Base-by-base conservation (phyloP, 2,797 vertebrate genomes). In the Lagocephalus sceleratus region DNA sequence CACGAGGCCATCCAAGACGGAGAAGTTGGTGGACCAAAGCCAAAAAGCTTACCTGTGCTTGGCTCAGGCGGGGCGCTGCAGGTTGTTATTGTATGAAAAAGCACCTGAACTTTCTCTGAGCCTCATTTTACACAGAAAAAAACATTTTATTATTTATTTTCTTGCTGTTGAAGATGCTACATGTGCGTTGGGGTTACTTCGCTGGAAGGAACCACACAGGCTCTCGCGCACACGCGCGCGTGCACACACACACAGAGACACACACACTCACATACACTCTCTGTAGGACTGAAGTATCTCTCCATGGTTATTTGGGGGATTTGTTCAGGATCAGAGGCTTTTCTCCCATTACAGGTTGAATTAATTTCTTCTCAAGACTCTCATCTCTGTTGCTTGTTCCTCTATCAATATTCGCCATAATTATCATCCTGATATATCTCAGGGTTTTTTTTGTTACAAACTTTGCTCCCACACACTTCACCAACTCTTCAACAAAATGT, bases 261-360 rank as follows among this genome's bases (percentile, higher is more conserved):
- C 55, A 40, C 16, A 41, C 57, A 60, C 67, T 76, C 54, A 68
- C 41, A 44, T 53, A 40, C 16, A 41, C 57, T 62, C 67, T 76
- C 54, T 57, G 19, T 42, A 71, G 79, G 43, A 53, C 53, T 57
- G 53, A 60, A 68, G 54, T 57, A 60, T 66, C 53, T 80, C 75
- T 87, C 68, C 17, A 46, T 74, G 71, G 72, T 80, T 74, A 57
- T 72, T 59, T 55, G 45, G 61, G 57, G 76, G 81, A 82, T 80
- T 85, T 85, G 70, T 84, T 82, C 73, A 68, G 74, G 76, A 85
- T 82, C 79, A 78, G 73, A 80, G 63, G 60, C 70, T 78, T 79
- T 65, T 73, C 73, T 80, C 51, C 65, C 58, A 68, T 77, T 79
- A 81, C 66, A 71, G 68, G 54, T 84, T 58, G 81, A 81, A 88